phyloP scores from a whole-genome alignment of 1,140 invertebrate species.

The Wiebesia pumilae region DNA sequence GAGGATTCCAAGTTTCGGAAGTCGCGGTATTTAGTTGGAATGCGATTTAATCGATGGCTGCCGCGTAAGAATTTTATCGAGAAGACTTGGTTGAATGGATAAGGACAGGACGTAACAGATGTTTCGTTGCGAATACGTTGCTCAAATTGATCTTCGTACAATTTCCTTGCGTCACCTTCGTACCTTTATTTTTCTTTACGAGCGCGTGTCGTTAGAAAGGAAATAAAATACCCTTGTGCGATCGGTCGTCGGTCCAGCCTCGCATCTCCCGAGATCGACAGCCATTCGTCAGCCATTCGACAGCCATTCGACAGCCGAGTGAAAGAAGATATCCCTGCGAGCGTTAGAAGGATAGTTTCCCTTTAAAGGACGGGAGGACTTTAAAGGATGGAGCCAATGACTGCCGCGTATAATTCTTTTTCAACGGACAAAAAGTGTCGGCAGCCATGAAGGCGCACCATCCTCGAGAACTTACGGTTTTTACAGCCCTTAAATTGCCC shows the following conservation, averaged over 20 bases:
- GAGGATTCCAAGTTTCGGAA: background rate
- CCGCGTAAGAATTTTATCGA: too few species aligned
- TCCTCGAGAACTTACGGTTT: background rate
- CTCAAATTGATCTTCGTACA: too few species aligned
- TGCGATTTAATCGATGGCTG: too few species aligned
- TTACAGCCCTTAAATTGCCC: conserved; percentile 14
- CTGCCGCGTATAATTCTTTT: background rate
- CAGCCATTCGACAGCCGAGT: background rate
- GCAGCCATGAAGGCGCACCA: background rate
- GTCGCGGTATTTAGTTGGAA: too few species aligned
- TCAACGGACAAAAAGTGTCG: background rate
- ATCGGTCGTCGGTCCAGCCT: background rate
- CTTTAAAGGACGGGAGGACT: background rate
- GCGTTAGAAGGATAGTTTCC: background rate
- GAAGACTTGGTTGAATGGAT: too few species aligned
- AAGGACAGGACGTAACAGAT: too few species aligned
- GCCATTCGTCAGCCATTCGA: too few species aligned
- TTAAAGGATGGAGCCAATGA: background rate
- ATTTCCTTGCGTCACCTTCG: too few species aligned
- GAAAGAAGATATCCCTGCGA: background rate
- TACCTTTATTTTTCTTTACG: too few species aligned
- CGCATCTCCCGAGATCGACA: background rate
- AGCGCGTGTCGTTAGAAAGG: background rate
- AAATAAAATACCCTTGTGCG: background rate
- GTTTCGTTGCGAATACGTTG: too few species aligned